A percentile compares a stretch with the other conserved stretches of the same genome.
Conservation (phyloP, 2,797 vertebrate species). For the Oreortyx pictus region DNA sequence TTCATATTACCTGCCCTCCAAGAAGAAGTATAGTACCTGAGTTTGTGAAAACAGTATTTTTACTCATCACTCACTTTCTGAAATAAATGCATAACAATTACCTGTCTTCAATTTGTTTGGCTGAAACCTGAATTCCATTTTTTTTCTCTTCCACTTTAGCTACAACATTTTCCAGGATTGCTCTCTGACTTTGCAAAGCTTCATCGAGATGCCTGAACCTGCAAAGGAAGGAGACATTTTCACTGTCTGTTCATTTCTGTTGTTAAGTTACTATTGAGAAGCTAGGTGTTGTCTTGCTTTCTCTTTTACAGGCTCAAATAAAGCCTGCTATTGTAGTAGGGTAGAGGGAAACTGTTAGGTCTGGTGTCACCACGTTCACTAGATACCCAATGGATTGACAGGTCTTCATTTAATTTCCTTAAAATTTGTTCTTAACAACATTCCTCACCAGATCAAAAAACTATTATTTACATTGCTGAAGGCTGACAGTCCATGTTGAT, state of each 20-base stretch:
- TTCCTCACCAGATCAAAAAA: not conserved
- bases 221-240: not conserved
- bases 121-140: slow-evolving; percentile 77
- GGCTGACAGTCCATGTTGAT: no score
- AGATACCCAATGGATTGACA: not conserved
- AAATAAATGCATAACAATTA: slow-evolving; percentile 41
- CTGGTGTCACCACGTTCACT: no score
- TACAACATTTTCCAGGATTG: slow-evolving; percentile 81
- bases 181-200: slow-evolving; percentile 82
- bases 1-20: not conserved
- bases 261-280: not conserved
- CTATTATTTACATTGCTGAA: not conserved
- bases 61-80: not conserved
- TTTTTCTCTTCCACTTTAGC: slow-evolving; percentile 84
- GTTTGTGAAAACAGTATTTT: not conserved
- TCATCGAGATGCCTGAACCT: slow-evolving; percentile 83
- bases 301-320: not conserved
- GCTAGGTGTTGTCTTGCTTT: not conserved
- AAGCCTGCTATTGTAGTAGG: not conserved
- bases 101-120: slow-evolving; percentile 85
- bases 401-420: not conserved
- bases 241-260: fast-evolving
- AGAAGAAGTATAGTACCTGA: not conserved
- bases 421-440: not conserved
- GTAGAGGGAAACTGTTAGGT: not conserved